Evolutionary conservation across 30 jellyfish, hydroid and myxozoan species (phyloP).

Genomic region (Catostylus mosaicus): DNA sequence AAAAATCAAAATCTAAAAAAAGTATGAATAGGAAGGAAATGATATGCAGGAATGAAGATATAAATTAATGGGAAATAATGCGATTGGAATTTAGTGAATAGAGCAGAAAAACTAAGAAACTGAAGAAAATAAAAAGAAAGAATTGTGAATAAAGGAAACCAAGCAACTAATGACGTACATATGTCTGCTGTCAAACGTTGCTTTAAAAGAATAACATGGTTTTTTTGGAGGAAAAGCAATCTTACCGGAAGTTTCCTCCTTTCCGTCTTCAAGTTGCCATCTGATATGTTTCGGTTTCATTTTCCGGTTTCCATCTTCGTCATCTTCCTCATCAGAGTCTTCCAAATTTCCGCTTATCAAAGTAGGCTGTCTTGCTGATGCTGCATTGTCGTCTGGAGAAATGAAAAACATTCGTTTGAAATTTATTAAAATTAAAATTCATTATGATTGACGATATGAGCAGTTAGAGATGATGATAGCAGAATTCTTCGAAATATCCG

Average conservation of each 20-base stretch:
- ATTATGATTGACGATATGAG: neutral
- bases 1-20: neutral
- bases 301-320: constrained; percentile 71
- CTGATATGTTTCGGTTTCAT: constrained; percentile 92
- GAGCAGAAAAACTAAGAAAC: too few relatives aligned
- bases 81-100: too few relatives aligned
- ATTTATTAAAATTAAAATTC: neutral
- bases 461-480: neutral
- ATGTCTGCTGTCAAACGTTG: too few relatives aligned
- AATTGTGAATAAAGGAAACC: too few relatives aligned
- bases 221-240: too few relatives aligned
- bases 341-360: constrained; percentile 78
- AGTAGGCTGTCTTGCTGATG: constrained; percentile 72
- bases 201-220: too few relatives aligned
- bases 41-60: too few relatives aligned
- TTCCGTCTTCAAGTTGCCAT: constrained; percentile 95
- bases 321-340: constrained; percentile 78
- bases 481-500: neutral
- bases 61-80: too few relatives aligned
- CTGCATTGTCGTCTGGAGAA: constrained; percentile 68
- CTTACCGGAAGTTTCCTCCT: constrained; percentile 71
- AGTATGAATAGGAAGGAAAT: too few relatives aligned
- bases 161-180: too few relatives aligned
- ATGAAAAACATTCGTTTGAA: neutral
- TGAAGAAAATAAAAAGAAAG: too few relatives aligned